Evolutionary conservation across 2,113 vertebrate genomes (phyloP).

Genomic region (Mobula birostris): DNA sequence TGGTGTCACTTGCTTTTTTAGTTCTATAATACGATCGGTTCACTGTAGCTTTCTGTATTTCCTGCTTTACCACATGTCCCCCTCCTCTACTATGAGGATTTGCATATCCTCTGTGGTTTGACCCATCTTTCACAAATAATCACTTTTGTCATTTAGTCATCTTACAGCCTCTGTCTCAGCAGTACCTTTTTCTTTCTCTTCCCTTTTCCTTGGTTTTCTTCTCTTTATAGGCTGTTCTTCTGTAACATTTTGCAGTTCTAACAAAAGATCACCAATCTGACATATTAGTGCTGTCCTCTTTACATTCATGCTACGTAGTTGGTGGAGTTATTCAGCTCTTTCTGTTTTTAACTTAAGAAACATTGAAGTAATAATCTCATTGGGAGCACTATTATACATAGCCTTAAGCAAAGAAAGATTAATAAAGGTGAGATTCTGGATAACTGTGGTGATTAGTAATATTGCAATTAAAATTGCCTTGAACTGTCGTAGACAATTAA

Average conservation of each 20-base stretch:
- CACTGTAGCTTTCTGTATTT: not conserved
- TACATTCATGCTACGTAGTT: not conserved
- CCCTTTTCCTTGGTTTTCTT: not conserved
- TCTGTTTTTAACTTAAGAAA: constrained; percentile 5
- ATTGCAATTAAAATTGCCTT: not conserved
- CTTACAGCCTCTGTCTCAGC: not conserved
- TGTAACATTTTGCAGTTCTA: not conserved
- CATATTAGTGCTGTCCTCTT: not conserved
- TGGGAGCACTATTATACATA: not conserved
- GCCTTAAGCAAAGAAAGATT: not conserved
- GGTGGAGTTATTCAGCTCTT: not conserved
- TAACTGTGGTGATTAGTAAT: not conserved
- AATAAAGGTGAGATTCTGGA: not conserved
- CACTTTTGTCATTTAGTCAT: not conserved
- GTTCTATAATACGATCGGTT: not conserved
- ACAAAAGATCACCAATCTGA: not conserved
- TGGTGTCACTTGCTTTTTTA: not conserved
- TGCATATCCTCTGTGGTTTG: not conserved
- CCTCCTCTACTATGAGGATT: not conserved
- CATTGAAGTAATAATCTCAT: not conserved
- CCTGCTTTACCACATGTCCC: not conserved
- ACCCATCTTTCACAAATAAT: not conserved
- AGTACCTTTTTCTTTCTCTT: not conserved
- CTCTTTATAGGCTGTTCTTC: not conserved
- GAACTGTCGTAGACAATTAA: not conserved